Evolutionary conservation across 2,113 vertebrate genomes (phyloP), one percentile per base, ranked within the genome.

Genomic region (Pedetes capensis): DNA sequence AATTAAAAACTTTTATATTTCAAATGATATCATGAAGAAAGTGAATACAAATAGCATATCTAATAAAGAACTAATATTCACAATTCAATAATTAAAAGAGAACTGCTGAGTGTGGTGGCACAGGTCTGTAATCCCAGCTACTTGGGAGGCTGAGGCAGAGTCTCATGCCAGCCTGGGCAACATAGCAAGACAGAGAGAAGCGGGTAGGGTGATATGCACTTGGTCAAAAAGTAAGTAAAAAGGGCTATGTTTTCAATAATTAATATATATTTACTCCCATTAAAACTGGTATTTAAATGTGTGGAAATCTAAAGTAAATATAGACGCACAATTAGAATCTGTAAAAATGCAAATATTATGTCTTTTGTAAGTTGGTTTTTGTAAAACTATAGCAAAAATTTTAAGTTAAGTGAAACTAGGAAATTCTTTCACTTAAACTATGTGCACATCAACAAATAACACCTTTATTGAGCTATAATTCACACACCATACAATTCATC

Each of bases 401-500:
- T 61, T 69, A 85, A 93, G 87, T 84, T 90, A 86, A 76, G 13
- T 63, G n/a, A 74, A 75, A 76, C 5, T 44, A 25, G 66, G 20
- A 93, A 81, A 75, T 91, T 91, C 37, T 87, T 87, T 49, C 44
- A 69, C 20, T 84, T 90, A 91, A n/a, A 57, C 63, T 59, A 49
- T 55, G 14, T 93, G 17, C 3, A 25, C 44, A 83, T 59, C 5
- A 34, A 18, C 14, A 82, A 85, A 71, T 79, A 37, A n/a, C 1
- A 49, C 4, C 17, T 66, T 53, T 75, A 59, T 39, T 57, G 47
- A 49, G 55, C 86, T 47, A 32, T 51, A 87, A 66, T 82, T 71
- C 5, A 25, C 5, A 25, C 47, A 47, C 7, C 34, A 47, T 47
- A 17, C 14, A 55, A 34, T 88, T 42, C 4, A 55, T 59, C 23